phyloP scores from a whole-genome alignment of 2,113 vertebrate species.

The Callospermophilus lateralis region DNA sequence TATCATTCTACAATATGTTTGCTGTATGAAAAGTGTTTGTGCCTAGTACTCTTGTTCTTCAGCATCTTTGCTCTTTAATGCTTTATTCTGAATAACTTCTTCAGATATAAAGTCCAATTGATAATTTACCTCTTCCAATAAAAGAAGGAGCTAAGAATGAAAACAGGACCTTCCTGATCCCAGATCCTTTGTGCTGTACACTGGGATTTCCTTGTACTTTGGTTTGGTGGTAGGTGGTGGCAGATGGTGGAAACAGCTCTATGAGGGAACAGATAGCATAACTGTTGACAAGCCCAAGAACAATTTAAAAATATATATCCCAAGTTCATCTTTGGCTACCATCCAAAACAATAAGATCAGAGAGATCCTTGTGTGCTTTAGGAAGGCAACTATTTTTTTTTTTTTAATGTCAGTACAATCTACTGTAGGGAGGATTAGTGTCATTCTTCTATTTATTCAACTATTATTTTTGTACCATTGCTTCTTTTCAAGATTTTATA shows the following conservation, averaged over 20 bases:
- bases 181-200: background rate
- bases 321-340: background rate
- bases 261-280: background rate
- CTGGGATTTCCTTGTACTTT: background rate
- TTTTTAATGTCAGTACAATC: background rate
- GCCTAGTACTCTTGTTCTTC: background rate
- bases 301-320: background rate
- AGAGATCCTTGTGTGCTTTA: background rate
- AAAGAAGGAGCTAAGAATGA: slow-evolving; percentile 1
- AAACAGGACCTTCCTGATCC: background rate
- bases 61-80: background rate
- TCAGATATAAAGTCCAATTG: background rate
- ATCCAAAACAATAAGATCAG: background rate
- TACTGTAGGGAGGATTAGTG: background rate
- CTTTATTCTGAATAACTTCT: background rate
- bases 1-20: background rate
- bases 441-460: background rate
- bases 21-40: background rate
- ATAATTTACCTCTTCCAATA: background rate
- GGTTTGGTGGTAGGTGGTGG: background rate
- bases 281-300: background rate
- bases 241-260: background rate
- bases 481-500: background rate
- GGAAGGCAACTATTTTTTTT: background rate
- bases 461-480: background rate